Percentiles rank a stretch among this genome's conserved stretches.
phyloP scores from a whole-genome alignment of 2,113 vertebrate species.

The Serilophus lunatus region DNA sequence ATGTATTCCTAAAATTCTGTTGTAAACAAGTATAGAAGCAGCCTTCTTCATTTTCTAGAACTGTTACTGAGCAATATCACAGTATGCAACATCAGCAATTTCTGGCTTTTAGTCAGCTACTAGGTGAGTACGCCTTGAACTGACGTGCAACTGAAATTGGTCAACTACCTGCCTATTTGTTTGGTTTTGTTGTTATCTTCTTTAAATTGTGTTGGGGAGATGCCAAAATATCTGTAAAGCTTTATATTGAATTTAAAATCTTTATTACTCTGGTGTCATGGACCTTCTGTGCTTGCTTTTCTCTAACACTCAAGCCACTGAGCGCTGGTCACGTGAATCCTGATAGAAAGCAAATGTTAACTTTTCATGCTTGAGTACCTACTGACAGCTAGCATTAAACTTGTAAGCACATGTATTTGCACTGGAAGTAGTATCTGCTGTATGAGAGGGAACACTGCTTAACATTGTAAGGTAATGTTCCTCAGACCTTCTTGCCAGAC shows the following conservation, averaged over 20 bases:
- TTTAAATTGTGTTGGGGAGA: not conserved
- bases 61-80: not conserved
- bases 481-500: slow-evolving; percentile 36
- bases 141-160: not conserved
- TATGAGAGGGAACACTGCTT: not conserved
- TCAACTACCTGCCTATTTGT: slow-evolving; percentile 22
- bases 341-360: slow-evolving; percentile 67
- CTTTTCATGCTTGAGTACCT: slow-evolving; percentile 60
- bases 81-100: not conserved
- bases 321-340: slow-evolving; percentile 24
- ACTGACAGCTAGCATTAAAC: slow-evolving; percentile 61
- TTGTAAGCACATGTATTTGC: slow-evolving; percentile 47
- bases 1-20: not conserved
- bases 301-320: slow-evolving; percentile 30
- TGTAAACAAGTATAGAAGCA: not conserved
- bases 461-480: slow-evolving; percentile 24
- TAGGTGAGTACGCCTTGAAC: not conserved
- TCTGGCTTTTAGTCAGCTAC: not conserved
- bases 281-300: slow-evolving; percentile 33
- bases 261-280: slow-evolving; percentile 31
- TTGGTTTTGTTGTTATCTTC: slow-evolving; percentile 33
- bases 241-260: slow-evolving; percentile 42
- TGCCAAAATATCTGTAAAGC: slow-evolving; percentile 44
- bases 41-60: not conserved
- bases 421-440: slow-evolving; percentile 42